phyloP scores from a whole-genome alignment of 2,797 vertebrate genomes.

The Lithobates pipiens region DNA sequence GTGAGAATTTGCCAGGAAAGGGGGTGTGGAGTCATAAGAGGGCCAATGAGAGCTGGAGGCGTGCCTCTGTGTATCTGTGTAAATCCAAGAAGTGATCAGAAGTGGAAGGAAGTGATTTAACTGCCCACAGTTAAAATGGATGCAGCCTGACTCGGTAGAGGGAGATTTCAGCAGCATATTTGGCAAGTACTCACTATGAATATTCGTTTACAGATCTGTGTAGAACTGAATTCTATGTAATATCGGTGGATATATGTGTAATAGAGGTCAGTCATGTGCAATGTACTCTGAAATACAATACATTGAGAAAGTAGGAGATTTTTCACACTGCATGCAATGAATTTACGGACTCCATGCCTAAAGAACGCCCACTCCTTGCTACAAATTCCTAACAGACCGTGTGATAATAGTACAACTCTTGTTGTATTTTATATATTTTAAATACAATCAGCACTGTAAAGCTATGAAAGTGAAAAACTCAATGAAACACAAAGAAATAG shows the following conservation, averaged over 20 bases:
- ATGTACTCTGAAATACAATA: conserved; percentile 24
- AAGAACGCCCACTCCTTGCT: neutral
- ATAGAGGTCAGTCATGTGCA: neutral
- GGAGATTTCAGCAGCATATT: too few species aligned
- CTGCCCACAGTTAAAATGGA: too few species aligned
- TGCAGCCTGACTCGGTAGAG: too few species aligned
- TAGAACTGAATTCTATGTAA: too few species aligned
- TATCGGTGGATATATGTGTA: neutral
- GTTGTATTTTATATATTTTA: neutral
- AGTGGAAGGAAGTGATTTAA: too few species aligned
- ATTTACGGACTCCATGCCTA: neutral
- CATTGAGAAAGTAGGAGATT: neutral
- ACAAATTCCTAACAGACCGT: neutral
- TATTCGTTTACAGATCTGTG: too few species aligned
- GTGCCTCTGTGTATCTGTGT: too few species aligned
- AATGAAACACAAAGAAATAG: neutral
- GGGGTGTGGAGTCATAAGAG: too few species aligned
- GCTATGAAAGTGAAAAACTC: neutral
- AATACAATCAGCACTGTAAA: neutral
- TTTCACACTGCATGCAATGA: conserved; percentile 22
- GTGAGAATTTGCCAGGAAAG: too few species aligned
- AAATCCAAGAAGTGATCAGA: too few species aligned
- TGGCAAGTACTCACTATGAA: too few species aligned
- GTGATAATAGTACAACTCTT: neutral
- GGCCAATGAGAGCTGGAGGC: too few species aligned